A percentile compares a stretch with the other conserved stretches of the same genome.
phyloP scores from a whole-genome alignment of 2,113 vertebrate species.

The Coturnix japonica region DNA sequence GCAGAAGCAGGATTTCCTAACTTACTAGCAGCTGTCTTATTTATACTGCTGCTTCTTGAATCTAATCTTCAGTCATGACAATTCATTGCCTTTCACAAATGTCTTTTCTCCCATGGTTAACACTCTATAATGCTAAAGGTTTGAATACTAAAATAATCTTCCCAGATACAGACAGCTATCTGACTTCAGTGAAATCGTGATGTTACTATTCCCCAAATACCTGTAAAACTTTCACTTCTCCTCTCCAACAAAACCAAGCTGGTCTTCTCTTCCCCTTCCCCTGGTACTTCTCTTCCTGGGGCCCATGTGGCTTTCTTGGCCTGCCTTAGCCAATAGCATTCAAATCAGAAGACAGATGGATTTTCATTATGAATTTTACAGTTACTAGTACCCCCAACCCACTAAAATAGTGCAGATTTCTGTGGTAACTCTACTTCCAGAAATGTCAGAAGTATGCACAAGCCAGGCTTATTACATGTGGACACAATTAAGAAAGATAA shows the following conservation, averaged over 20 bases:
- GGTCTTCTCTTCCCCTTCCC: constrained; percentile 22
- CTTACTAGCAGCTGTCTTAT: background rate
- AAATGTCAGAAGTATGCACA: constrained; percentile 1
- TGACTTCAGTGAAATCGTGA: background rate
- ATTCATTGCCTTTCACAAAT: background rate
- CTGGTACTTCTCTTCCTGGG: background rate
- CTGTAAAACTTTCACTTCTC: constrained; percentile 49
- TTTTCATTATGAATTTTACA: constrained; percentile 36
- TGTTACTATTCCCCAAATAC: constrained; percentile 12
- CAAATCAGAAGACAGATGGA: constrained; percentile 8
- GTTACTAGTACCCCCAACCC: background rate
- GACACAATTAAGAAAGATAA: constrained; percentile 29
- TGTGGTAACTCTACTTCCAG: constrained; percentile 21
- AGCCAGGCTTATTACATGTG: constrained; percentile 1
- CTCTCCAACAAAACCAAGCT: constrained; percentile 2
- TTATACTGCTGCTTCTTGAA: constrained; percentile 6
- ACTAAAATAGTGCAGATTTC: constrained; percentile 24
- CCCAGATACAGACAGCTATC: background rate
- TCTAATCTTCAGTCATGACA: constrained; percentile 25
- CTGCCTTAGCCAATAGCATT: background rate
- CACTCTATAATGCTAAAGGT: background rate
- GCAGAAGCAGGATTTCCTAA: background rate
- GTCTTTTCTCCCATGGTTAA: background rate
- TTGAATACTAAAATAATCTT: background rate
- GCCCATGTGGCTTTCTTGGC: constrained; percentile 25